phyloP scores from a whole-genome alignment of 2,113 vertebrate genomes.

The Macaca mulatta region DNA sequence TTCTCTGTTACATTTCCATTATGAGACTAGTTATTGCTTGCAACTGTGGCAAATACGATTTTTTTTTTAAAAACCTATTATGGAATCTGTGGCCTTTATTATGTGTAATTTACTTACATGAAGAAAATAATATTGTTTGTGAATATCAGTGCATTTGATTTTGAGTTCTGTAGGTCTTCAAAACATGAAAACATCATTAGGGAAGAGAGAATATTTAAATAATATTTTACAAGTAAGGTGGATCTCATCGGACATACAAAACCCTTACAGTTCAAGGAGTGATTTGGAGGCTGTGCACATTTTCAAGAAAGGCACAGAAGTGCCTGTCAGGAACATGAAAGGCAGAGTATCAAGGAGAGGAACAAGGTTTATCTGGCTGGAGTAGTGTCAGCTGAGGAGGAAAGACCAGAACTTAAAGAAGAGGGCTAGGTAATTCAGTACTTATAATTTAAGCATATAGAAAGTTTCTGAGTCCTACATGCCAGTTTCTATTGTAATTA shows the following conservation, averaged over 20 bases:
- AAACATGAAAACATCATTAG: not conserved
- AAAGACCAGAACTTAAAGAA: not conserved
- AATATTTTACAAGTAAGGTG: not conserved
- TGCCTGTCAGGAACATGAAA: not conserved
- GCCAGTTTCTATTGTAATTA: not conserved
- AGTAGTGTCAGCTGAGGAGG: not conserved
- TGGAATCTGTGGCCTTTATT: not conserved
- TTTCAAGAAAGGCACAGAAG: not conserved
- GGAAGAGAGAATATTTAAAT: not conserved
- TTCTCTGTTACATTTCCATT: too few species aligned
- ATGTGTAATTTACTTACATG: not conserved
- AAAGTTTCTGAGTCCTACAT: not conserved
- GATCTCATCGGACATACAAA: not conserved
- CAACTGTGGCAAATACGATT: accelerated
- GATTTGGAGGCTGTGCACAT: not conserved
- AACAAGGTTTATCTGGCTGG: not conserved
- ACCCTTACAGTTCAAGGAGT: not conserved
- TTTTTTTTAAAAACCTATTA: not conserved
- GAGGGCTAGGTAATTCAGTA: not conserved
- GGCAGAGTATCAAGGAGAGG: not conserved
- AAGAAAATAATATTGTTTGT: not conserved
- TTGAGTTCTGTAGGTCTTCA: not conserved
- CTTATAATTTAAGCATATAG: not conserved
- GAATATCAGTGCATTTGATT: not conserved
- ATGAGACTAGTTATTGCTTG: not conserved